Evolutionary conservation across 2,888 invertebrate species (phyloP).

Genomic region (Poecilus cupreus): DNA sequence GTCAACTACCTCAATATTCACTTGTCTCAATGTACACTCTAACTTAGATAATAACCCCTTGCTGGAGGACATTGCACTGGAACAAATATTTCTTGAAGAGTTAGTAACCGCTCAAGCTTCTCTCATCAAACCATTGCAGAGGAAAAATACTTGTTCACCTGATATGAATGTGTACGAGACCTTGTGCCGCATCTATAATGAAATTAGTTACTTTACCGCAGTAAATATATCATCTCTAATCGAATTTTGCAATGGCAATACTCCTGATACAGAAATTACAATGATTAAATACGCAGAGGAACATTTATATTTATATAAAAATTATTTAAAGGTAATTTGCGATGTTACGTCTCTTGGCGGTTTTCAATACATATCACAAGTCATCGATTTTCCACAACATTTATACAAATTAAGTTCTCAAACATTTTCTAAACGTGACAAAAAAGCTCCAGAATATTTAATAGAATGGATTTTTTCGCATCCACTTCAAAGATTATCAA

Average conservation of each 20-base stretch:
- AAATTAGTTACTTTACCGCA: constrained; percentile 81
- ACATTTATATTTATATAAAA: constrained; percentile 81
- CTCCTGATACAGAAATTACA: constrained; percentile 80
- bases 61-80: constrained; percentile 71
- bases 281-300: constrained; percentile 83
- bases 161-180: constrained; percentile 79
- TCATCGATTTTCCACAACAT: constrained; percentile 77
- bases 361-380: constrained; percentile 79
- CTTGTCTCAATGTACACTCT: constrained; percentile 65
- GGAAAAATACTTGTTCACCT: constrained; percentile 76
- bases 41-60: constrained; percentile 63
- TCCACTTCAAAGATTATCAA: constrained; percentile 78
- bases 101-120: constrained; percentile 79
- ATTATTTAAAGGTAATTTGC: constrained; percentile 82
- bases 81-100: constrained; percentile 83
- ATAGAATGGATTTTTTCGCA: constrained; percentile 78
- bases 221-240: constrained; percentile 81
- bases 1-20: constrained; percentile 65
- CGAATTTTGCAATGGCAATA: constrained; percentile 81
- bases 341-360: constrained; percentile 84
- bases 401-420: constrained; percentile 66
- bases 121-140: constrained; percentile 79
- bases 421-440: constrained; percentile 68
- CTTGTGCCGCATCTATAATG: constrained; percentile 80
- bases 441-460: constrained; percentile 75